These are phyloP conservation scores for Drosophila busckii DNA, from an alignment of 1,140 invertebrate species.

Conservation along the genomic window DNA sequence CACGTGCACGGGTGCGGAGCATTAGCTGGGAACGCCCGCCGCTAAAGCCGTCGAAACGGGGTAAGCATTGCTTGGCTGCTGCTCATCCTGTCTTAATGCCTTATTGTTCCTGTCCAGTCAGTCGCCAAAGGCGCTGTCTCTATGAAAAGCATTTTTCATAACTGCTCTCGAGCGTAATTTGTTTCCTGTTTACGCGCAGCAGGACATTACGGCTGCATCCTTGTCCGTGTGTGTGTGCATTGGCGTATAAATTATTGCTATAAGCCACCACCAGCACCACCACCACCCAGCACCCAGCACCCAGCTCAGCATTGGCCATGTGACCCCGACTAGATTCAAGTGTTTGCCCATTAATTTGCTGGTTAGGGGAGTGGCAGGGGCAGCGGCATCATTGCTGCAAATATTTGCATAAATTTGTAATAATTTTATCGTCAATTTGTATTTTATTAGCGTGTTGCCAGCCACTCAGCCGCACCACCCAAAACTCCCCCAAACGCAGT, in stretches of 20 bases:
- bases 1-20: slow-evolving; percentile 52
- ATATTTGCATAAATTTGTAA: slow-evolving; percentile 77
- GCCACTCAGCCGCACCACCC: slow-evolving; percentile 34
- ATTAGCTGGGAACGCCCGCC: slow-evolving; percentile 29
- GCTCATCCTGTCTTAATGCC: slow-evolving; percentile 51
- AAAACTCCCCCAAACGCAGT: too few species aligned
- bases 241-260: slow-evolving; percentile 75
- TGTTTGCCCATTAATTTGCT: slow-evolving; percentile 71
- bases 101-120: slow-evolving; percentile 73
- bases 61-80: slow-evolving; percentile 38
- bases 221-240: slow-evolving; percentile 65
- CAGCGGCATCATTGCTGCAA: slow-evolving; percentile 36
- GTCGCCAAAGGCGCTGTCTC: slow-evolving; percentile 29
- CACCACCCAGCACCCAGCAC: slow-evolving; percentile 22
- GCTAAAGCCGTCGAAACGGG: slow-evolving; percentile 25
- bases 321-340: slow-evolving; percentile 38
- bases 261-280: slow-evolving; percentile 43
- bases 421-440: slow-evolving; percentile 77
- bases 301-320: slow-evolving; percentile 6
- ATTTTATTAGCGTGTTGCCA: slow-evolving; percentile 72
- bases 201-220: slow-evolving; percentile 57
- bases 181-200: slow-evolving; percentile 75
- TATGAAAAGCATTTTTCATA: slow-evolving; percentile 76
- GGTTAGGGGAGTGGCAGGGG: slow-evolving; percentile 44
- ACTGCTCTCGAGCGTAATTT: slow-evolving; percentile 76